phyloP scores from a whole-genome alignment of 2,113 vertebrate species.

The Leptodactylus fuscus region DNA sequence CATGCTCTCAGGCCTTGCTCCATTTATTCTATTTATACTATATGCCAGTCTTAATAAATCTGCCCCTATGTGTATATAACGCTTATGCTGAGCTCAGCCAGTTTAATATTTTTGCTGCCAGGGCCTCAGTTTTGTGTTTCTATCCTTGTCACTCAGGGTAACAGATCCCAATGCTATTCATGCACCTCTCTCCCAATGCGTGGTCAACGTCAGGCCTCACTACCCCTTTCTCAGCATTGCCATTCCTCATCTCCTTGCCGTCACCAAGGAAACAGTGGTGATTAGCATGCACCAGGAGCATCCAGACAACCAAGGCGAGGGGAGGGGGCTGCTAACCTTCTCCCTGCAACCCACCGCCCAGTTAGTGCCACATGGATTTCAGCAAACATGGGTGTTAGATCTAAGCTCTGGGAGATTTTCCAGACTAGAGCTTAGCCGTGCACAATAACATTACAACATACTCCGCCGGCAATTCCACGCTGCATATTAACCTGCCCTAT shows the following conservation, averaged over 20 bases:
- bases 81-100: not conserved
- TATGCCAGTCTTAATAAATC: too few species aligned
- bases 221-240: slow-evolving; percentile 36
- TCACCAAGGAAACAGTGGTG: slow-evolving; percentile 56
- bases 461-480: not conserved
- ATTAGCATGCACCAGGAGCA: slow-evolving; percentile 57
- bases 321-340: slow-evolving; percentile 31
- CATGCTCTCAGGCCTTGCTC: too few species aligned
- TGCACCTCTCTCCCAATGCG: not conserved
- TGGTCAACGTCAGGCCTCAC: slow-evolving; percentile 58
- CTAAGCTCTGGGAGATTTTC: not conserved
- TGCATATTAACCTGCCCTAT: not conserved
- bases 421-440: not conserved
- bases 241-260: slow-evolving; percentile 33
- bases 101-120: not conserved
- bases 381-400: slow-evolving; percentile 38
- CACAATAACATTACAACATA: not conserved
- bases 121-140: not conserved
- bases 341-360: slow-evolving; percentile 3
- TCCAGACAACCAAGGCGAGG: slow-evolving; percentile 37
- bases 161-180: slow-evolving; percentile 33
- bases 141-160: slow-evolving; percentile 40
- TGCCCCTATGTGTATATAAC: too few species aligned
- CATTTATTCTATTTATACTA: too few species aligned
- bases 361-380: not conserved